Evolutionary conservation across 2,888 invertebrate genomes (phyloP).

Genomic region (Schizotus pectinicornis): DNA sequence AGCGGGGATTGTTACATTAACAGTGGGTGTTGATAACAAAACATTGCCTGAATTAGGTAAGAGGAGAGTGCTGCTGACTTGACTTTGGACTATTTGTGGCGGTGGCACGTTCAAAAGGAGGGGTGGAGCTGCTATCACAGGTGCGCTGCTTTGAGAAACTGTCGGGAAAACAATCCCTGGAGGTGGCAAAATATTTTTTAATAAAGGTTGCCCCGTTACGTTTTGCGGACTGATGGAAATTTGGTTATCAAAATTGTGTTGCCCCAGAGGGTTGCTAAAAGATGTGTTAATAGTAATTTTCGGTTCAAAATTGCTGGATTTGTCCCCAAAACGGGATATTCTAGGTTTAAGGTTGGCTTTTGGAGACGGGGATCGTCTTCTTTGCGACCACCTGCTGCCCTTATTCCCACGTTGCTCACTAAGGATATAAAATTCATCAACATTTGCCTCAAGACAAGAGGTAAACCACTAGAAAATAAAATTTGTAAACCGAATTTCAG

Average conservation of each 20-base stretch:
- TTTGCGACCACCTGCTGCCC: slow-evolving; percentile 46
- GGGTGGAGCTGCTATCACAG: slow-evolving; percentile 53
- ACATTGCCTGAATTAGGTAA: slow-evolving; percentile 38
- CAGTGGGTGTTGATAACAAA: slow-evolving; percentile 34
- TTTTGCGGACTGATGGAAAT: slow-evolving; percentile 45
- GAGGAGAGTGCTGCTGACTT: slow-evolving; percentile 34
- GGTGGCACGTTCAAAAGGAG: slow-evolving; percentile 54
- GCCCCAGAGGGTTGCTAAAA: slow-evolving; percentile 42
- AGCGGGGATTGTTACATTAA: slow-evolving; percentile 37
- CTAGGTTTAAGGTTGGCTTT: slow-evolving; percentile 46
- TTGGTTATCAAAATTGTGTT: slow-evolving; percentile 31
- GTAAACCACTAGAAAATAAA: no score
- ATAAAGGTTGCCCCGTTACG: slow-evolving; percentile 52
- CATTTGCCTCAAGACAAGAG: neutral
- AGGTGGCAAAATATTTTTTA: slow-evolving; percentile 43
- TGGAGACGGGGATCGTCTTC: slow-evolving; percentile 47
- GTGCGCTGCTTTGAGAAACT: slow-evolving; percentile 35
- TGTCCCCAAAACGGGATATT: slow-evolving; percentile 53
- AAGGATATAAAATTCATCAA: neutral
- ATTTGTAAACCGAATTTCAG: no score
- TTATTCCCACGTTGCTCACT: slow-evolving; percentile 23
- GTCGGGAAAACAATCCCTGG: slow-evolving; percentile 29
- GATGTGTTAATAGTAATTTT: slow-evolving; percentile 55
- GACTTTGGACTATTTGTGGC: slow-evolving; percentile 50
- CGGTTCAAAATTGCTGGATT: slow-evolving; percentile 48